These are phyloP conservation scores for Zaprionus vittiger DNA, from an alignment of 1,140 invertebrate species.

Conservation along the genomic window DNA sequence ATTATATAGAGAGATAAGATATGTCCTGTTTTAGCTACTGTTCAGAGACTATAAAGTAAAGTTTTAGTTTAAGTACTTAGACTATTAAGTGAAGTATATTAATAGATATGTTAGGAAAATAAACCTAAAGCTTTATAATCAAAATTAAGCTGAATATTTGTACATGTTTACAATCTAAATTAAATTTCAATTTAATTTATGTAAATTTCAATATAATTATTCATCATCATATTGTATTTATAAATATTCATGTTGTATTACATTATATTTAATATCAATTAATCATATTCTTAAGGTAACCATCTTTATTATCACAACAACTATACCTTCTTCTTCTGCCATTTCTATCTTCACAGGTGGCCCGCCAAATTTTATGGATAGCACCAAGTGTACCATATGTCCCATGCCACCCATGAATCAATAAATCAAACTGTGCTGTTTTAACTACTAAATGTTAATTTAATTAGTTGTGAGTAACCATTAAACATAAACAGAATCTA, in stretches of 20 bases:
- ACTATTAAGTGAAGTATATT: background rate
- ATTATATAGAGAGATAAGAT: no score
- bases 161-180: no score
- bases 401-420: constrained; percentile 82
- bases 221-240: no score
- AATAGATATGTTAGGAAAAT: no score
- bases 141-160: background rate
- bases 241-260: no score
- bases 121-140: no score
- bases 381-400: constrained; percentile 78
- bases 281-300: background rate
- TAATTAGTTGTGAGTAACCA: constrained; percentile 73
- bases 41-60: no score
- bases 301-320: background rate
- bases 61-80: background rate
- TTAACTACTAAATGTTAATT: constrained; percentile 69
- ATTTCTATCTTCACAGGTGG: constrained; percentile 53
- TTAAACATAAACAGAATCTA: background rate
- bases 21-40: no score
- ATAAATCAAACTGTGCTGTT: constrained; percentile 79
- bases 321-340: background rate
- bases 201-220: no score
- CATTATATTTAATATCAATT: background rate
- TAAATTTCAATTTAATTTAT: no score
- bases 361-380: constrained; percentile 80